phyloP scores from a whole-genome alignment of 2,113 vertebrate genomes.

The Falco punctatus region DNA sequence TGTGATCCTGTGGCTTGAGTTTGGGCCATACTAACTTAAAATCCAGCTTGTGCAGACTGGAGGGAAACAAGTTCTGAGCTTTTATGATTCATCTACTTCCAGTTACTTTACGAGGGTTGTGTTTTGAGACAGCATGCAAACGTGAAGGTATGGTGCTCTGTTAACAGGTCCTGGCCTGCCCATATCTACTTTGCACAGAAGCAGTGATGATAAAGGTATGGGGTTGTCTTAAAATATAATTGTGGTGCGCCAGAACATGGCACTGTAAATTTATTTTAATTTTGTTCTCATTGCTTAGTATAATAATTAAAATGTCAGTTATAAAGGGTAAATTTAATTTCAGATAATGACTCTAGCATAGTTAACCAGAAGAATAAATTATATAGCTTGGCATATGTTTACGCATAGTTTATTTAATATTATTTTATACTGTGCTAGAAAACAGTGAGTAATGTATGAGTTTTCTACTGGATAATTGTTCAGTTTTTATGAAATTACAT shows the following conservation, averaged over 20 bases:
- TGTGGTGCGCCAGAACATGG: not conserved
- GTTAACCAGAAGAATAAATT: not conserved
- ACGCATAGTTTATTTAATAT: not conserved
- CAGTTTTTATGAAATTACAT: not conserved
- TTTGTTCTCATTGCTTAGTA: not conserved
- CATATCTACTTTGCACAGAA: constrained; percentile 79
- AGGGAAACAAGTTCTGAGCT: not conserved
- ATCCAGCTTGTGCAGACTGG: not conserved
- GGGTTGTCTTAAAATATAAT: not conserved
- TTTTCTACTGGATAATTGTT: constrained; percentile 2
- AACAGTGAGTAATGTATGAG: not conserved
- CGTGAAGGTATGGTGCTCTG: not conserved
- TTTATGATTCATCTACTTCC: not conserved
- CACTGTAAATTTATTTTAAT: not conserved
- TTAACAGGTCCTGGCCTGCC: constrained; percentile 90
- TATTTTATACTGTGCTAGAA: not conserved
- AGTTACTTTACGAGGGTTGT: not conserved
- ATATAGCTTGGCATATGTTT: not conserved
- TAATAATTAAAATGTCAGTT: not conserved
- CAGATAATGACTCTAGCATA: not conserved
- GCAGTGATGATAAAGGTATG: constrained; percentile 79
- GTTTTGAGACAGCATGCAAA: not conserved
- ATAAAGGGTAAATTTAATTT: not conserved
- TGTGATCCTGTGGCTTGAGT: not conserved
- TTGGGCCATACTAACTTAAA: not conserved